Evolutionary conservation across 2,113 vertebrate species (phyloP).

Genomic region (Lonchura striata): DNA sequence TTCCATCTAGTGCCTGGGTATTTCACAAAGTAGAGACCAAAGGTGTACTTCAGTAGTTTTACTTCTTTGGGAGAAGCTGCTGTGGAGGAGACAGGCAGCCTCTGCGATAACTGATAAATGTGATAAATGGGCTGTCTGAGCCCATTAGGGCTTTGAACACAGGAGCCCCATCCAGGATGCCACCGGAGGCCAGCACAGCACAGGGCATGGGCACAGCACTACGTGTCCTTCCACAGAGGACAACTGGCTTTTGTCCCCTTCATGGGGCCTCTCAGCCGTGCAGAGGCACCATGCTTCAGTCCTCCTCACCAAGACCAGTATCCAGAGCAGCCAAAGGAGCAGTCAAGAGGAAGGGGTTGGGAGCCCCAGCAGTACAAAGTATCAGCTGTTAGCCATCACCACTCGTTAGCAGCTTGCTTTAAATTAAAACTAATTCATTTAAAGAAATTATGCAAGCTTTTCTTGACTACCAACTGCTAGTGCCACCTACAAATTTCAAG

Average conservation of each 20-base stretch:
- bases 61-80: background rate
- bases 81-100: background rate
- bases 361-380: background rate
- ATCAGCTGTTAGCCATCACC: background rate
- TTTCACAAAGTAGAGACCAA: background rate
- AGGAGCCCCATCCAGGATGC: background rate
- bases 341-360: background rate
- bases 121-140: background rate
- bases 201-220: accelerated
- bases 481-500: background rate
- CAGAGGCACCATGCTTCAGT: background rate
- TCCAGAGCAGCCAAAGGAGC: background rate
- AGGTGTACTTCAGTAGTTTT: background rate
- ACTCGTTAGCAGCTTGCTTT: background rate
- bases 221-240: accelerated
- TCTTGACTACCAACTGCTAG: background rate
- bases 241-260: background rate
- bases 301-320: background rate
- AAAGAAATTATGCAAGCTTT: background rate
- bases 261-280: background rate
- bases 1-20: background rate
- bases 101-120: background rate
- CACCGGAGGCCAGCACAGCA: accelerated
- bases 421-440: background rate
- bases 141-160: conserved; percentile 18